phyloP scores from a whole-genome alignment of 2,797 vertebrate genomes.

The Argya squamiceps region DNA sequence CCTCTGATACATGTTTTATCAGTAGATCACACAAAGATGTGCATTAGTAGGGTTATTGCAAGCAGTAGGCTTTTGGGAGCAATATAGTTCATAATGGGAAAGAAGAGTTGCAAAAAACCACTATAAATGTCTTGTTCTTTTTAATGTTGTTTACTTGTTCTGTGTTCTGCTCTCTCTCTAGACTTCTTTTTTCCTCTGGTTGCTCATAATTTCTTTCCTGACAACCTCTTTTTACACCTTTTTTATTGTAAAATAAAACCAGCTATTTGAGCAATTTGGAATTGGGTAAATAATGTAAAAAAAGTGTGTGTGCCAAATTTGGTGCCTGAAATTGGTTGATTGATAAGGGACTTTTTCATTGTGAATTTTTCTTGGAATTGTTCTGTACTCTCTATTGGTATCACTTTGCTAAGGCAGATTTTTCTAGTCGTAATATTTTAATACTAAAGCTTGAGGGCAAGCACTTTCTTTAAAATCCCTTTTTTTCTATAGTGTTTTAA shows the following conservation, averaged over 20 bases:
- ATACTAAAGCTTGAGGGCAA: background rate
- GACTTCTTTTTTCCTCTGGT: background rate
- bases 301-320: background rate
- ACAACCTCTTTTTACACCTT: background rate
- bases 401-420: background rate
- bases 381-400: background rate
- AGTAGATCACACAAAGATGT: background rate
- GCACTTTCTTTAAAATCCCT: background rate
- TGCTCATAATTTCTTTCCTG: background rate
- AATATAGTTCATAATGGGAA: background rate
- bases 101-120: background rate
- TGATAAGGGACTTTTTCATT: background rate
- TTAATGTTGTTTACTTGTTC: slow-evolving; percentile 5
- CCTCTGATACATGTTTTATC: background rate
- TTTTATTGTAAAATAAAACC: background rate
- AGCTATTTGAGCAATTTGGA: background rate
- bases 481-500: background rate
- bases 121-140: background rate
- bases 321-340: background rate
- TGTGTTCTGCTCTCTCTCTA: background rate
- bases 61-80: background rate
- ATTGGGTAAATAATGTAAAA: background rate
- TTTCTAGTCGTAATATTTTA: background rate
- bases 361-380: background rate
- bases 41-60: background rate